Percentiles rank a stretch among this genome's conserved stretches.
These are phyloP conservation scores for Helicoverpa zea DNA, from an alignment of 1,140 invertebrate species.

Conservation along the genomic window DNA sequence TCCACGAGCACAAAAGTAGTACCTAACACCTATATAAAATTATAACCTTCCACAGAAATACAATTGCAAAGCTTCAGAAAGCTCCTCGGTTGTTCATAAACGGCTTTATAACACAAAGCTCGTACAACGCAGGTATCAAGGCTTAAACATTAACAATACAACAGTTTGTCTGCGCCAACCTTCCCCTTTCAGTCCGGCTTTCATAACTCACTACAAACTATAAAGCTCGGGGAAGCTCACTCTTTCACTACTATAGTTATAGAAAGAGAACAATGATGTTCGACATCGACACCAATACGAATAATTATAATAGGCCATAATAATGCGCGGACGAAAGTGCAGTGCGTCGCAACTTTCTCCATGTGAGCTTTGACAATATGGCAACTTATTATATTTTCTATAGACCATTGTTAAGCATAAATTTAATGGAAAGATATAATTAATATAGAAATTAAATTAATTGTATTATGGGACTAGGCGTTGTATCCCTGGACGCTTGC, in stretches of 20 bases:
- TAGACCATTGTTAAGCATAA: too few species aligned
- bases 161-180: neutral
- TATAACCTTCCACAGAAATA: neutral
- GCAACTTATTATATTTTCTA: too few species aligned
- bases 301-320: neutral
- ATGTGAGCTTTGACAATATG: too few species aligned
- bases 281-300: neutral
- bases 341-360: neutral
- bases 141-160: constrained; percentile 7
- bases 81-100: constrained; percentile 4
- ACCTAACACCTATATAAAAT: too few species aligned
- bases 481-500: too few species aligned
- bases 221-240: neutral
- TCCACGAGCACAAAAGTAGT: too few species aligned
- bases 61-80: neutral
- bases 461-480: too few species aligned
- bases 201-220: neutral
- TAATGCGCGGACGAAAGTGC: neutral
- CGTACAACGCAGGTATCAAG: constrained; percentile 1
- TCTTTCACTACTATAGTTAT: too few species aligned
- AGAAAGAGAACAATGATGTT: constrained; percentile 4
- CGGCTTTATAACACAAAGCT: constrained; percentile 7
- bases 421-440: too few species aligned
- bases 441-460: too few species aligned
- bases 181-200: neutral